phyloP scores from a whole-genome alignment of 2,797 vertebrate genomes.

The Cottoperca gobio region DNA sequence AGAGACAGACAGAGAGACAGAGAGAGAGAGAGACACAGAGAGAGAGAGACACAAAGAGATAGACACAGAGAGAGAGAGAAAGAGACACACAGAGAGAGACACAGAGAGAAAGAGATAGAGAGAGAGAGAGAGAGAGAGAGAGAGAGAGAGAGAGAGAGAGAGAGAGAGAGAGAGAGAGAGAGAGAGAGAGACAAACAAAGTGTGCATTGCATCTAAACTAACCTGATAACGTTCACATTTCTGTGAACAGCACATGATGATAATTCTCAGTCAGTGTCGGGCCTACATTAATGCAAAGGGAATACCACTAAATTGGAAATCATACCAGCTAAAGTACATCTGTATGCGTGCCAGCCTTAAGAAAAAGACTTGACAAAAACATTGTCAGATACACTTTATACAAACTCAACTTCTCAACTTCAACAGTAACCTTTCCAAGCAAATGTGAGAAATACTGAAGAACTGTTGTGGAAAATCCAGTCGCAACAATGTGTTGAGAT shows the following conservation, averaged over 20 bases:
- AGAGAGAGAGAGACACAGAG: too few species aligned
- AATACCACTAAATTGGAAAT: background rate
- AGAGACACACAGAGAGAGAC: too few species aligned
- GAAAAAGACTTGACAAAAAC: background rate
- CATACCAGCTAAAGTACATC: background rate
- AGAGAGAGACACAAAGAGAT: too few species aligned
- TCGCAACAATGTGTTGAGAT: background rate
- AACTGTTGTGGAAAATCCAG: background rate
- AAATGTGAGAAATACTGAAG: background rate
- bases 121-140: background rate
- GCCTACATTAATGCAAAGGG: constrained; percentile 1
- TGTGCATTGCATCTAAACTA: constrained; percentile 14
- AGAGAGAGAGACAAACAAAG: too few species aligned
- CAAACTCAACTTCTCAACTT: background rate
- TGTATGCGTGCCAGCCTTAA: background rate
- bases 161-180: too few species aligned
- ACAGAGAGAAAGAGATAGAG: too few species aligned
- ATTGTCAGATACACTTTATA: background rate
- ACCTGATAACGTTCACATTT: constrained; percentile 16
- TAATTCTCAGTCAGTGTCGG: constrained; percentile 8
- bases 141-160: background rate
- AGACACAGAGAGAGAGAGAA: too few species aligned
- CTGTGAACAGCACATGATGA: background rate
- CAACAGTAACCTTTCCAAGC: background rate
- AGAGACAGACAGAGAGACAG: too few species aligned